Percentiles rank a stretch among this genome's conserved stretches.
phyloP scores from a whole-genome alignment of 2,888 invertebrate species.

The Bruchidius siliquastri region DNA sequence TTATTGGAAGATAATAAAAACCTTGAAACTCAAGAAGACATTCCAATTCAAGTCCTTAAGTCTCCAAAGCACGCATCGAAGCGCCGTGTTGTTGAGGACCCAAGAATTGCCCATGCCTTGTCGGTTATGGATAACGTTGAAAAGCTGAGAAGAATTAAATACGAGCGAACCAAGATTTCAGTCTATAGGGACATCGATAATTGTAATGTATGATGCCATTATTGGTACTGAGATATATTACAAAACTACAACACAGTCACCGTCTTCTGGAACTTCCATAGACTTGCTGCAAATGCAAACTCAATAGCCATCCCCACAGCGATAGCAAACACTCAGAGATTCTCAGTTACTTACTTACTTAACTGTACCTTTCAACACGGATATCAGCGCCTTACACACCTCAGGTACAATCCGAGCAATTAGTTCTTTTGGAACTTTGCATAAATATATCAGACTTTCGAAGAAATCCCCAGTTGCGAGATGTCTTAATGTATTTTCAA shows the following conservation, averaged over 20 bases:
- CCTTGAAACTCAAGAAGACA: not conserved
- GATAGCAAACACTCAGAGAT: not conserved
- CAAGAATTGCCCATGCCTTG: conserved; percentile 1
- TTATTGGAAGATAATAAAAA: not conserved
- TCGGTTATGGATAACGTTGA: not conserved
- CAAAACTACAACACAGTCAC: not conserved
- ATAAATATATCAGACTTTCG: conserved; percentile 3
- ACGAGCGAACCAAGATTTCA: conserved; percentile 3
- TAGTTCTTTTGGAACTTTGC: conserved; percentile 1
- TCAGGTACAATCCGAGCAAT: conserved; percentile 5
- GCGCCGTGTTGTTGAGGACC: conserved; percentile 1
- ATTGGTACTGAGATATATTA: conserved; percentile 1
- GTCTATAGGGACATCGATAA: conserved; percentile 2
- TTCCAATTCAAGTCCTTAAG: not conserved
- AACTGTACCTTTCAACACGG: not conserved
- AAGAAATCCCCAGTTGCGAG: conserved; percentile 1
- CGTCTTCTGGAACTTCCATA: not conserved
- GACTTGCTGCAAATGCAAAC: too few species aligned
- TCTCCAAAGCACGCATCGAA: not conserved
- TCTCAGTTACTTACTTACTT: not conserved
- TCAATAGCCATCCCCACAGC: not conserved
- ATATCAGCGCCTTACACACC: not conserved
- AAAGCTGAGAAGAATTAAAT: not conserved
- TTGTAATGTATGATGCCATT: conserved; percentile 3
- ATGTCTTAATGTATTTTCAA: conserved; percentile 2